Percentiles rank a stretch among this genome's conserved stretches.
phyloP scores from a whole-genome alignment of 1,140 invertebrate species.

The Habropoda laboriosa region DNA sequence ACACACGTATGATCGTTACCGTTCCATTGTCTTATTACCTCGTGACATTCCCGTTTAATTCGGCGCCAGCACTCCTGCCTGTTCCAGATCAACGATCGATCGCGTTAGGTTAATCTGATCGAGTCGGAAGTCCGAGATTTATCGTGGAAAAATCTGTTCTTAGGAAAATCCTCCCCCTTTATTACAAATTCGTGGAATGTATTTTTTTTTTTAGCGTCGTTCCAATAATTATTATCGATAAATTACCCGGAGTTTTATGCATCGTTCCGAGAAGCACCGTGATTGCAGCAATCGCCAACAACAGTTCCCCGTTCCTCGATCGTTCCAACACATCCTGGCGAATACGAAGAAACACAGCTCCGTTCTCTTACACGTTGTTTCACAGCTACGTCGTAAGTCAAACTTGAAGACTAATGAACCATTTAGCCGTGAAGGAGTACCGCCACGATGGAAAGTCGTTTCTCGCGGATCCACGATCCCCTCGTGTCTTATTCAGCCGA shows the following conservation, averaged over 20 bases:
- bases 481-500: neutral
- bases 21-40: too few species aligned
- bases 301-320: neutral
- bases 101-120: too few species aligned
- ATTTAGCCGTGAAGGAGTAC: neutral
- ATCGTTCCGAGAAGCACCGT: neutral
- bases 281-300: neutral
- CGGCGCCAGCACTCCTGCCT: too few species aligned
- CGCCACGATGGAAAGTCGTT: neutral
- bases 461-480: neutral
- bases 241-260: neutral
- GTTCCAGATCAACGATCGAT: neutral
- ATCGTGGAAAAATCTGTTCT: too few species aligned
- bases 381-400: neutral
- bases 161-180: too few species aligned
- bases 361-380: neutral
- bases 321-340: neutral
- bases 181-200: too few species aligned
- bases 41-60: too few species aligned
- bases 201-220: too few species aligned
- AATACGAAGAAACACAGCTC: neutral
- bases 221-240: too few species aligned
- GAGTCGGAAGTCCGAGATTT: too few species aligned
- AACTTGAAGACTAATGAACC: neutral
- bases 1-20: too few species aligned